Percentiles rank a stretch among this genome's conserved stretches.
phyloP scores from a whole-genome alignment of 2,797 vertebrate genomes.

The Percopsis omiscomaycus region DNA sequence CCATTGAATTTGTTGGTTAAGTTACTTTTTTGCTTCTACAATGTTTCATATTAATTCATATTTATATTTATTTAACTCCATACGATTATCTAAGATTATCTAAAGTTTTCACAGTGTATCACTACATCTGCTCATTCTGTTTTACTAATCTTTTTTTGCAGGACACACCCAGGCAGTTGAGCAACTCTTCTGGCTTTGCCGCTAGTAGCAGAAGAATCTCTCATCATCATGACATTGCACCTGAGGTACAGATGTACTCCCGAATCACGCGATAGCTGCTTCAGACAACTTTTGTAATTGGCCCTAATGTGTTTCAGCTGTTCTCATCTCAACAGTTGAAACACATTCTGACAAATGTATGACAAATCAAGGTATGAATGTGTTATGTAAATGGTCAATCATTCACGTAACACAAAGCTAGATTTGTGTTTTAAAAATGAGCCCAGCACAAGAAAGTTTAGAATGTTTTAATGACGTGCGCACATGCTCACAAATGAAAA shows the following conservation, averaged over 20 bases:
- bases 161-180: conserved; percentile 26
- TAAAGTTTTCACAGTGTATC: not conserved
- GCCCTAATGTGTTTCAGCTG: too few relatives aligned
- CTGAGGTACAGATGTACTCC: conserved; percentile 30
- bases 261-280: not conserved
- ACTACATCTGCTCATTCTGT: conserved; percentile 10
- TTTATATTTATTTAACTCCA: not conserved
- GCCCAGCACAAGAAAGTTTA: too few relatives aligned
- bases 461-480: too few relatives aligned
- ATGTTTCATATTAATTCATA: not conserved
- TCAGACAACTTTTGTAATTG: too few relatives aligned
- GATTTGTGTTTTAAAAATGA: too few relatives aligned
- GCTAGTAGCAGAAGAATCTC: conserved; percentile 20
- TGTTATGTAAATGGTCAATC: too few relatives aligned
- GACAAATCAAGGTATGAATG: too few relatives aligned
- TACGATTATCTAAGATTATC: too few relatives aligned
- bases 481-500: too few relatives aligned
- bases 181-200: conserved; percentile 32
- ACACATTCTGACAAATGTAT: too few relatives aligned
- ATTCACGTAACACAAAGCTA: too few relatives aligned
- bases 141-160: conserved; percentile 41
- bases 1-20: conserved; percentile 20
- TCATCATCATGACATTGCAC: conserved; percentile 1
- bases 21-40: conserved; percentile 1
- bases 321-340: too few relatives aligned